A percentile compares a stretch with the other conserved stretches of the same genome.
Evolutionary conservation across 1,140 invertebrate species (phyloP).

Genomic region (Aphis craccivora): DNA sequence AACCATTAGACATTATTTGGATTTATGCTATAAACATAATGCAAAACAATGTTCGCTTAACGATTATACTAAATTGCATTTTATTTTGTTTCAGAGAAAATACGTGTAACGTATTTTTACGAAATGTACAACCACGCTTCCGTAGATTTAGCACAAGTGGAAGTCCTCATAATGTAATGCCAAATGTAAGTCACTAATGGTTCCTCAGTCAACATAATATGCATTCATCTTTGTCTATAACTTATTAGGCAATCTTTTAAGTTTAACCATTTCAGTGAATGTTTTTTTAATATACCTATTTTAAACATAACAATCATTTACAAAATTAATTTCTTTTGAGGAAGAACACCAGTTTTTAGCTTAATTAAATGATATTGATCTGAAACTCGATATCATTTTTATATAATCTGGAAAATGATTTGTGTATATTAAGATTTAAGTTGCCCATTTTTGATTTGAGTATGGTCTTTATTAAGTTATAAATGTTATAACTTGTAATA

Average conservation of each 20-base stretch:
- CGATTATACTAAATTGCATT: background rate
- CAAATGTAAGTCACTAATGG: slow-evolving; percentile 65
- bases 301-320: background rate
- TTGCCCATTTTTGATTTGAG: slow-evolving; percentile 6
- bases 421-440: slow-evolving; percentile 28
- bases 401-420: background rate
- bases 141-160: slow-evolving; percentile 86
- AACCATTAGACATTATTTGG: background rate
- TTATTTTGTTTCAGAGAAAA: slow-evolving; percentile 43
- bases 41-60: background rate
- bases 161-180: slow-evolving; percentile 69
- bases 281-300: too few relatives aligned
- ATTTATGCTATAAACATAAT: background rate
- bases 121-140: slow-evolving; percentile 67
- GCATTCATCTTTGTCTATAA: background rate
- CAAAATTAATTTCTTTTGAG: too few relatives aligned
- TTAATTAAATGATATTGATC: background rate
- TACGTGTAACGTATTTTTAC: slow-evolving; percentile 43
- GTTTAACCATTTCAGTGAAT: background rate
- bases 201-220: background rate
- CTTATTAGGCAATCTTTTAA: background rate
- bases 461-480: slow-evolving; percentile 9
- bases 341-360: background rate
- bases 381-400: background rate
- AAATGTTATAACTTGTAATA: background rate